Evolutionary conservation across 2,888 invertebrate genomes (phyloP).

Genomic region (Oscheius sp.): DNA sequence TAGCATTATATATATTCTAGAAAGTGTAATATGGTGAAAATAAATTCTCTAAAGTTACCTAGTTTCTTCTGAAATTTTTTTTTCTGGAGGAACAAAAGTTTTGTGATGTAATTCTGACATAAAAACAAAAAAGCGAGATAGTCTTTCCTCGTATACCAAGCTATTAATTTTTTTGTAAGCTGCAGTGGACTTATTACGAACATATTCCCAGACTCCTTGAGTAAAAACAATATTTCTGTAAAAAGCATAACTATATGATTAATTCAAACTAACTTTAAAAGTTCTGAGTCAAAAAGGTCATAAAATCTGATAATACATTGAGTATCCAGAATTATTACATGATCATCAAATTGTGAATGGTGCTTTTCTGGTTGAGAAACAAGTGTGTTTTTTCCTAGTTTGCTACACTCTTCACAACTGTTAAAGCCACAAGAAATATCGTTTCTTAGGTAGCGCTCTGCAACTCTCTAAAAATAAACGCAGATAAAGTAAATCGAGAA

Average conservation of each 20-base stretch:
- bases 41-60: not conserved
- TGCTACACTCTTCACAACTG: slow-evolving; percentile 32
- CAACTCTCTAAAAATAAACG: slow-evolving; percentile 62
- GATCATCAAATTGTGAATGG: slow-evolving; percentile 18
- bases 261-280: slow-evolving; percentile 47
- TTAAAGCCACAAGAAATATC: slow-evolving; percentile 62
- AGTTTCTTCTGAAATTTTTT: slow-evolving; percentile 37
- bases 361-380: slow-evolving; percentile 1
- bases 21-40: not conserved
- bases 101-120: slow-evolving; percentile 96
- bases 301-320: slow-evolving; percentile 55
- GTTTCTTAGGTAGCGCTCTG: slow-evolving; percentile 64
- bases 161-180: slow-evolving; percentile 84
- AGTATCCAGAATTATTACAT: slow-evolving; percentile 56
- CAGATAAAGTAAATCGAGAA: too few species aligned
- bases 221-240: slow-evolving; percentile 57
- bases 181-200: slow-evolving; percentile 80
- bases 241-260: too few species aligned
- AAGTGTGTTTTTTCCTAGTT: slow-evolving; percentile 37
- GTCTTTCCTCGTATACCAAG: slow-evolving; percentile 78
- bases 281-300: slow-evolving; percentile 61
- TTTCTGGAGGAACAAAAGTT: slow-evolving; percentile 77
- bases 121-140: slow-evolving; percentile 84
- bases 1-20: slow-evolving; percentile 17
- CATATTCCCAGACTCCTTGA: slow-evolving; percentile 63